Evolutionary conservation across 2,113 vertebrate genomes (phyloP), one percentile per base, ranked within the genome.

Genomic region (Sorex fumeus): DNA sequence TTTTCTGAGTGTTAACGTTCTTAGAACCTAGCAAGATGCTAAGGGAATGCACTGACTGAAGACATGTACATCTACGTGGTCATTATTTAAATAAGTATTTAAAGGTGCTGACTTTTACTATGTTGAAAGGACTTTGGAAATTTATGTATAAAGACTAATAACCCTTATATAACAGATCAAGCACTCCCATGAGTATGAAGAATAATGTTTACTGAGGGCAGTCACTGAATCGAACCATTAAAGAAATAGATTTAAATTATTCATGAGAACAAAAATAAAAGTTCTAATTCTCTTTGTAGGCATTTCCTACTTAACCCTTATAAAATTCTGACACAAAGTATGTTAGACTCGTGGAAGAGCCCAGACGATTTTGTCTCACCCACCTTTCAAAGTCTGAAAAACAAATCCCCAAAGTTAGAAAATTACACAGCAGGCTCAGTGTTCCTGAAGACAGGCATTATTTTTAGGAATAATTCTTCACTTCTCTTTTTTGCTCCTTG

Each of bases 401-500:
- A 95, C 80, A 96, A 95, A 95, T 84, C 70, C 87, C 95, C 96
- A 34, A 57, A 96, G 95, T 84, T 96, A 97, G 81, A 96, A 90
- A 95, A 96, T 95, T 67, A 74, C 84, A 92, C 27, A n/a, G 95
- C 94, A 96, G 90, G 66, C 81, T 96, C 93, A 81, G 94, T 80
- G 87, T 96, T 96, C 96, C 71, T 57, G 91, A 96, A 96, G 34
- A 96, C 89, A 82, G 87, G 90, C 36, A 84, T 95, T 88, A 95
- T 97, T 97, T 97, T 97, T 97, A 94, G 86, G 71, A 85, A 94
- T 91, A 11, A 95, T 34, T 95, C 76, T 77, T 97, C 88, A 93
- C 80, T 93, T 0, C 2, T 93, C 40, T 79, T 71, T 13, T 16
- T 67, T 62, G 53, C 57, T 95, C 88, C 28, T 88, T 15, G 67